Conservation (phyloP, 1,140 invertebrate genomes). For the Drosophila bocki region DNA sequence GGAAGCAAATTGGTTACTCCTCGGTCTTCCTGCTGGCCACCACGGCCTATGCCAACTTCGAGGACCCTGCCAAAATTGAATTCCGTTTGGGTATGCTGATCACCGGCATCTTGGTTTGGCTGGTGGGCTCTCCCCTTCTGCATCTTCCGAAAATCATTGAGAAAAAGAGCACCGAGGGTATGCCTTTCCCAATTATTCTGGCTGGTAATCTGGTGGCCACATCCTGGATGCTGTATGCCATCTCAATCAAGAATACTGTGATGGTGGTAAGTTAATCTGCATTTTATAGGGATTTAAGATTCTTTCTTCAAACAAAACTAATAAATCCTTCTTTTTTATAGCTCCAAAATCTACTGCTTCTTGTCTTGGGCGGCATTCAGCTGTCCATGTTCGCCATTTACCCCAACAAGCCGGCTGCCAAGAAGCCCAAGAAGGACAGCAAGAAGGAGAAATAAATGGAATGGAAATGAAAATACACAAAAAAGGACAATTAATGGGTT, state of each 20-base stretch:
- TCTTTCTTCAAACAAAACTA: background rate
- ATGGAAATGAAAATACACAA: too few relatives aligned
- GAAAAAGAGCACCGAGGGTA: conserved; percentile 90
- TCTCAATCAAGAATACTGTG: conserved; percentile 91
- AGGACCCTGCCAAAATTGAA: conserved; percentile 88
- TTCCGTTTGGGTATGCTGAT: conserved; percentile 89
- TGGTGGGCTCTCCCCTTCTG: conserved; percentile 90
- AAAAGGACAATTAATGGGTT: conserved; percentile 37
- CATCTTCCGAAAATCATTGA: conserved; percentile 89
- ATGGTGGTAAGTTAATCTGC: conserved; percentile 87
- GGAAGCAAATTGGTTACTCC: conserved; percentile 86
- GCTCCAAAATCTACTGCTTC: conserved; percentile 90
- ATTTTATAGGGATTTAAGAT: too few relatives aligned
- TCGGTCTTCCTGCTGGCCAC: conserved; percentile 87
- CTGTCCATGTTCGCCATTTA: conserved; percentile 89
- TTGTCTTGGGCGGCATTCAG: conserved; percentile 87
- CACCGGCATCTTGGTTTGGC: conserved; percentile 88
- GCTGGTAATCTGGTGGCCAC: conserved; percentile 91
- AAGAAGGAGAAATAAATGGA: conserved; percentile 65
- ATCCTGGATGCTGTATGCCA: conserved; percentile 92
- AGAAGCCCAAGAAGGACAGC: conserved; percentile 81
- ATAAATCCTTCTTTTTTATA: conserved; percentile 79
- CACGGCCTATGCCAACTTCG: conserved; percentile 88
- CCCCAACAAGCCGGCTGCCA: conserved; percentile 81
- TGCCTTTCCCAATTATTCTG: conserved; percentile 93